Evolutionary conservation across 2,888 invertebrate species (phyloP).

Genomic region (Ichneumoninae sp.): DNA sequence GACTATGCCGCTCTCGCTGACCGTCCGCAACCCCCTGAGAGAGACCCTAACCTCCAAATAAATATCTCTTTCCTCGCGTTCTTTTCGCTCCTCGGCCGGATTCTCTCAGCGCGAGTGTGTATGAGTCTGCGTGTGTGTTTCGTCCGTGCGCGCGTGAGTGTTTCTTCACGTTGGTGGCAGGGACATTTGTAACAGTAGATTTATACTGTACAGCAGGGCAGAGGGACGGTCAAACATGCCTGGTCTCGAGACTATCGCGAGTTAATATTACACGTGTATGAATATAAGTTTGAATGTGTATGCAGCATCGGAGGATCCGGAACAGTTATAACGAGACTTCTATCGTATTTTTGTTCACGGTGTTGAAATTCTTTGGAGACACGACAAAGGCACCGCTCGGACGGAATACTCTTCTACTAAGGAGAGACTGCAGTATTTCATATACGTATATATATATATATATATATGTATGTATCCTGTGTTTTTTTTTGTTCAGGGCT

Average conservation of each 20-base stretch:
- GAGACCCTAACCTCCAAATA: slow-evolving; percentile 59
- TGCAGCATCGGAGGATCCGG: slow-evolving; percentile 30
- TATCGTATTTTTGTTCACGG: slow-evolving; percentile 71
- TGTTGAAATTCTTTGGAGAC: slow-evolving; percentile 76
- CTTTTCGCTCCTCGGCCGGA: slow-evolving; percentile 33
- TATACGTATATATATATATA: background rate
- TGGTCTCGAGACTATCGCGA: slow-evolving; percentile 18
- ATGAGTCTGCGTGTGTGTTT: background rate
- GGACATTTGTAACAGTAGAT: slow-evolving; percentile 52
- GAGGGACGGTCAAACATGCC: slow-evolving; percentile 22
- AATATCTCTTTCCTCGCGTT: slow-evolving; percentile 65
- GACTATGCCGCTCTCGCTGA: slow-evolving; percentile 74
- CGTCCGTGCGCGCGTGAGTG: slow-evolving; percentile 26
- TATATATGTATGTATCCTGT: background rate
- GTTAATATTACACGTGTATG: slow-evolving; percentile 52
- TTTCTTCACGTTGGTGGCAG: slow-evolving; percentile 50
- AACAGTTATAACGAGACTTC: slow-evolving; percentile 62
- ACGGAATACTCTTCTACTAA: slow-evolving; percentile 15
- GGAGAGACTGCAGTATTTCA: slow-evolving; percentile 14
- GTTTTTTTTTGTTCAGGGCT: slow-evolving; percentile 6
- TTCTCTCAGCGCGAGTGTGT: background rate
- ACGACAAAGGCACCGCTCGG: slow-evolving; percentile 76
- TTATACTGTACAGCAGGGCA: slow-evolving; percentile 40
- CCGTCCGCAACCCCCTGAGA: slow-evolving; percentile 45
- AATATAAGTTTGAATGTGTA: slow-evolving; percentile 30